Evolutionary conservation across 2,113 vertebrate genomes (phyloP).

Genomic region (Uria lomvia): DNA sequence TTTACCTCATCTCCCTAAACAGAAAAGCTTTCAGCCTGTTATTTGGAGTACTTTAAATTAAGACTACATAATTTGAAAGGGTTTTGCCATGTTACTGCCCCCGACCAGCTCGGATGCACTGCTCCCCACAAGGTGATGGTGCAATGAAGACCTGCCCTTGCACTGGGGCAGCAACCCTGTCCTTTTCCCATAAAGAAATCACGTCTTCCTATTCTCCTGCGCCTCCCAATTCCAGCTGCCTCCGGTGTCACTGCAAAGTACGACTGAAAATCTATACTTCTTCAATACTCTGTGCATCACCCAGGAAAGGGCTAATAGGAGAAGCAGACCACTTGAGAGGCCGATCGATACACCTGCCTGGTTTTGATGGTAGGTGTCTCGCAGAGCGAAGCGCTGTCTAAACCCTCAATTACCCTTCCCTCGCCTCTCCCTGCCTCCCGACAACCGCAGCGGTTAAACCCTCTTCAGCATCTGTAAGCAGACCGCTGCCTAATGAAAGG

Average conservation of each 20-base stretch:
- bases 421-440: not conserved
- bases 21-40: not conserved
- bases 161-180: not conserved
- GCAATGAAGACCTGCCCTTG: not conserved
- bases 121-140: not conserved
- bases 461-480: not conserved
- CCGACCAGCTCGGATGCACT: fast-evolving
- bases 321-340: constrained; percentile 44
- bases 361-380: not conserved
- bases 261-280: constrained; percentile 9
- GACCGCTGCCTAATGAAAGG: constrained; percentile 6
- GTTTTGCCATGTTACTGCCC: not conserved
- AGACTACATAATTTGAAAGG: not conserved
- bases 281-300: not conserved
- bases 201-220: not conserved
- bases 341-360: constrained; percentile 26
- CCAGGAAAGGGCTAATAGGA: constrained; percentile 31
- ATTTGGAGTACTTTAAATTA: not conserved
- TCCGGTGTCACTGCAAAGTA: not conserved
- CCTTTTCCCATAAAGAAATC: not conserved
- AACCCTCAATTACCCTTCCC: constrained; percentile 50
- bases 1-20: not conserved
- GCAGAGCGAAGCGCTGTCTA: not conserved
- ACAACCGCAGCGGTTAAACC: not conserved
- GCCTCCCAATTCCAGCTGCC: not conserved